These are phyloP conservation scores for Promerops cafer DNA, from an alignment of 2,113 vertebrate genomes.

Conservation along the genomic window DNA sequence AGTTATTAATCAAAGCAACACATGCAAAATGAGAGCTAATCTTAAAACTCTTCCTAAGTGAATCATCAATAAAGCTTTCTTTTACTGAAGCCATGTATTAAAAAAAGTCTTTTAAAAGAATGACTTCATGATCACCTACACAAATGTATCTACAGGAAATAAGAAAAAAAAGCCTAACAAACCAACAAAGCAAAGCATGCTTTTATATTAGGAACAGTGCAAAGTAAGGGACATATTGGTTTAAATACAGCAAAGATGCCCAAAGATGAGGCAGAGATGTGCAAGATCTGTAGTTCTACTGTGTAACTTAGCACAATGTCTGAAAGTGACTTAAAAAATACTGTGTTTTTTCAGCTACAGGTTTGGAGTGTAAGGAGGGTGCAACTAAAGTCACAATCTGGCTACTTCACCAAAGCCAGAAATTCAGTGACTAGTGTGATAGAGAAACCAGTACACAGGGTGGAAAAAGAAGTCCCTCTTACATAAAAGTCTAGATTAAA, in stretches of 20 bases:
- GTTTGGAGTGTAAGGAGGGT: not conserved
- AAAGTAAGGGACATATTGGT: not conserved
- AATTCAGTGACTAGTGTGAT: not conserved
- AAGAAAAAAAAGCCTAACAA: not conserved
- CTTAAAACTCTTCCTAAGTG: slow-evolving; percentile 14
- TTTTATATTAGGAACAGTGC: not conserved
- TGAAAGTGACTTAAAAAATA: not conserved
- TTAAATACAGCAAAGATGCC: not conserved
- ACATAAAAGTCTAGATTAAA: not conserved
- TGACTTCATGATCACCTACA: not conserved
- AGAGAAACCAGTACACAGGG: not conserved
- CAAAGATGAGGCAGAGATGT: not conserved
- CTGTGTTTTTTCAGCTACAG: not conserved
- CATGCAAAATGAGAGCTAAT: slow-evolving; percentile 26
- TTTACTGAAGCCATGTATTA: not conserved
- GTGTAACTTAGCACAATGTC: not conserved
- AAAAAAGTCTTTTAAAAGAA: not conserved
- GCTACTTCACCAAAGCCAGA: not conserved
- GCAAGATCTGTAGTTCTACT: not conserved
- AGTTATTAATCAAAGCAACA: slow-evolving; percentile 37
- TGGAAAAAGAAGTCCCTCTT: not conserved
- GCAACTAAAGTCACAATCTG: not conserved
- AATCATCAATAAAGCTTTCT: slow-evolving; percentile 18
- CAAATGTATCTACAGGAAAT: not conserved
- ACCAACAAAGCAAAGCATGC: not conserved